These are phyloP conservation scores for Drosophila leonis DNA, from an alignment of 2,888 invertebrate species.

Conservation along the genomic window DNA sequence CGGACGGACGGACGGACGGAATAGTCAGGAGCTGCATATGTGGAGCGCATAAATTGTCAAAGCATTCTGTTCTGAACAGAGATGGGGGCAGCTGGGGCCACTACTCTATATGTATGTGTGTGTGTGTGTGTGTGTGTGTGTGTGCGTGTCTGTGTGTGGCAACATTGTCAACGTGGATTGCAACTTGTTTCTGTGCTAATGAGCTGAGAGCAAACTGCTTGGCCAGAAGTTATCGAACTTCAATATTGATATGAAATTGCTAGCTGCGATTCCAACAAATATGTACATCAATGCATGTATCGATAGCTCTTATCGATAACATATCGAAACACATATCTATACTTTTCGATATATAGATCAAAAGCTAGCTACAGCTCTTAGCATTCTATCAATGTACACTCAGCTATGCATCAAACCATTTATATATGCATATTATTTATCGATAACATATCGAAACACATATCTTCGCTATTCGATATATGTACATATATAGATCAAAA, in stretches of 20 bases:
- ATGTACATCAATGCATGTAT: background rate
- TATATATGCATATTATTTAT: too few relatives aligned
- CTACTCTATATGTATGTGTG: background rate
- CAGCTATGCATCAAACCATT: background rate
- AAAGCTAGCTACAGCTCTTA: background rate
- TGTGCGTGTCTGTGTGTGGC: constrained; percentile 12
- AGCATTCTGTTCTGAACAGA: constrained; percentile 9
- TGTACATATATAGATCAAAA: background rate
- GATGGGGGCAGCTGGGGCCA: background rate
- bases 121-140: background rate
- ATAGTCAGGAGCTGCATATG: constrained; percentile 41
- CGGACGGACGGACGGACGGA: constrained; percentile 4
- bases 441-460: background rate
- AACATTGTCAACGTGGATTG: constrained; percentile 26
- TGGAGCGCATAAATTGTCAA: constrained; percentile 60
- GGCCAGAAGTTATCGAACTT: background rate
- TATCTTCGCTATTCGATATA: background rate
- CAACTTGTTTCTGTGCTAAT: constrained; percentile 37
- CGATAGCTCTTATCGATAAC: background rate
- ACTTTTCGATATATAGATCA: background rate
- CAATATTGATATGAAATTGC: constrained; percentile 1
- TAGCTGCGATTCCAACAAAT: background rate
- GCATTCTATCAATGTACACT: rapidly evolving
- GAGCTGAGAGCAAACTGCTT: constrained; percentile 8
- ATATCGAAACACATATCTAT: background rate